These are phyloP conservation scores for Hyaena hyaena DNA, from an alignment of 2,113 vertebrate species.

Conservation along the genomic window DNA sequence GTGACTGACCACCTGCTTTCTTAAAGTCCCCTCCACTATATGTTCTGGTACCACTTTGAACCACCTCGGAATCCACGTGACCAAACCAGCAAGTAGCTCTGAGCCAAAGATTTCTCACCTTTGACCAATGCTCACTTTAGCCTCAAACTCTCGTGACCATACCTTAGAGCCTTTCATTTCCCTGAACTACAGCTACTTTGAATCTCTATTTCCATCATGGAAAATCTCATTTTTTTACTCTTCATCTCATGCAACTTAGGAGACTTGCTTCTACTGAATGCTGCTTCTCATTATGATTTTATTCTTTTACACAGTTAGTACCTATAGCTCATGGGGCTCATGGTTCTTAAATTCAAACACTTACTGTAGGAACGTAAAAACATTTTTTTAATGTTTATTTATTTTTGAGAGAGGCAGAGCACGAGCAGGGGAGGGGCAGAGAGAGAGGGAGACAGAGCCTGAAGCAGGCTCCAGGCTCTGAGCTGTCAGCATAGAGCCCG, in stretches of 20 bases:
- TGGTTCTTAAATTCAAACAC: not conserved
- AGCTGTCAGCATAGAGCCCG: no score
- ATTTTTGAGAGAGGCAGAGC: no score
- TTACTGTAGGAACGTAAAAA: not conserved
- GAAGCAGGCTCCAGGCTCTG: no score
- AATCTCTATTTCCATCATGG: not conserved
- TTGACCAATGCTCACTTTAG: not conserved
- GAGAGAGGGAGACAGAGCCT: no score
- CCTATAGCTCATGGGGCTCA: fast-evolving
- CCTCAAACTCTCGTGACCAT: not conserved
- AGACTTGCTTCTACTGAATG: not conserved
- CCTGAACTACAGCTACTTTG: not conserved
- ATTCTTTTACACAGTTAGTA: not conserved
- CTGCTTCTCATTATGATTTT: not conserved
- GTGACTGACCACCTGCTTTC: not conserved
- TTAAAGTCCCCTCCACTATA: not conserved
- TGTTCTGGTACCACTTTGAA: not conserved
- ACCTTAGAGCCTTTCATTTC: not conserved
- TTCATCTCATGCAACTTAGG: not conserved
- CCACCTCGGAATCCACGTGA: not conserved
- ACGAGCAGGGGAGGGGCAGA: no score
- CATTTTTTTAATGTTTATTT: no score
- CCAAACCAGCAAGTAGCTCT: not conserved
- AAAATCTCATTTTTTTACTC: not conserved
- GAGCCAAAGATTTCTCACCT: no score